Evolutionary conservation across 2,113 vertebrate species (phyloP).

Genomic region (Sialia sialis): DNA sequence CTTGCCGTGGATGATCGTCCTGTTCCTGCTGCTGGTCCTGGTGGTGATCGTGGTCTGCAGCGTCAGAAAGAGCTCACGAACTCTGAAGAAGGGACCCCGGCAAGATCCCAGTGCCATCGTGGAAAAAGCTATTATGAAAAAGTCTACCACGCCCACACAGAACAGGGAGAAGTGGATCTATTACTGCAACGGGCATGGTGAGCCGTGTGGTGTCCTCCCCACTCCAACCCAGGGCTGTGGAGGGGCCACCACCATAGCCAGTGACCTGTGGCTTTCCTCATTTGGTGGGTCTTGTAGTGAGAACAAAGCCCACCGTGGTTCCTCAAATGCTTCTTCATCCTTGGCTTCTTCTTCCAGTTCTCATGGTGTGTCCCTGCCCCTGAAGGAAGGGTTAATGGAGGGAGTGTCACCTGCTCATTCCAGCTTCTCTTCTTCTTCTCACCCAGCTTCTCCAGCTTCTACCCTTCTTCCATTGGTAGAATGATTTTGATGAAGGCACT

Average conservation of each 20-base stretch:
- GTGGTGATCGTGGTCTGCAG: slow-evolving; percentile 95
- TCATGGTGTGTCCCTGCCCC: neutral
- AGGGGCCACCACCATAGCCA: accelerated
- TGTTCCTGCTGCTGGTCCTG: slow-evolving; percentile 89
- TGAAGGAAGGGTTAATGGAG: neutral
- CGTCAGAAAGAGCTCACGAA: slow-evolving; percentile 88
- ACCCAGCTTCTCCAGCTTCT: neutral
- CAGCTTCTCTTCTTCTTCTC: neutral
- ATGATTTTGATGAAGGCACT: neutral
- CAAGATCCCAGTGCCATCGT: slow-evolving; percentile 93
- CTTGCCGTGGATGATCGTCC: slow-evolving; percentile 97
- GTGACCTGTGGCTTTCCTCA: neutral
- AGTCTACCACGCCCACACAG: slow-evolving; percentile 74
- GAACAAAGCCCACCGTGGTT: neutral
- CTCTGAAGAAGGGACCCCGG: slow-evolving; percentile 92
- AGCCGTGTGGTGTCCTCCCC: slow-evolving; percentile 10
- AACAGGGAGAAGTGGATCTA: slow-evolving; percentile 94
- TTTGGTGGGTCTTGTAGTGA: neutral
- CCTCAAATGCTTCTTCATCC: neutral
- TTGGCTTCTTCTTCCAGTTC: neutral
- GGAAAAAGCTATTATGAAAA: slow-evolving; percentile 91
- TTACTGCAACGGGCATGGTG: slow-evolving; percentile 92
- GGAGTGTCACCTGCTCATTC: neutral
- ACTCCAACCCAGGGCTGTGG: accelerated
- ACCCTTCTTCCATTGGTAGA: neutral